These are phyloP conservation scores for Lydus trimaculatus DNA, from an alignment of 2,888 invertebrate species.

Conservation along the genomic window DNA sequence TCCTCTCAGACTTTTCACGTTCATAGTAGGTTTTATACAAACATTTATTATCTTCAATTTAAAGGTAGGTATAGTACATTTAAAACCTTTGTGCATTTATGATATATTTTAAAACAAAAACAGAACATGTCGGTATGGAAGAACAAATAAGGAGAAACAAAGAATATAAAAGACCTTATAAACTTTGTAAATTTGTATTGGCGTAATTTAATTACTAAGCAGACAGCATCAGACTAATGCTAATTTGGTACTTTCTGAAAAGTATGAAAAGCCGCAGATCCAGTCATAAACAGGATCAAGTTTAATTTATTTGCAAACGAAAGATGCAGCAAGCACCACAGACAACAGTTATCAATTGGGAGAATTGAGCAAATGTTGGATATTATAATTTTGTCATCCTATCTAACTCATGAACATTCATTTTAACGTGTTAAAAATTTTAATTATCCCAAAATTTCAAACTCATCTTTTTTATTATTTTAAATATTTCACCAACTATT, in stretches of 20 bases:
- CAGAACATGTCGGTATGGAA: constrained; percentile 19
- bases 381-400: too few species aligned
- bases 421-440: too few species aligned
- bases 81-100: neutral
- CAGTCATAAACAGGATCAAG: constrained; percentile 32
- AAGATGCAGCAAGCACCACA: constrained; percentile 10
- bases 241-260: constrained; percentile 29
- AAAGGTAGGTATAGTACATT: constrained; percentile 8
- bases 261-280: constrained; percentile 26
- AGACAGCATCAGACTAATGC: constrained; percentile 23
- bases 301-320: constrained; percentile 31
- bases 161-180: constrained; percentile 32
- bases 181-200: constrained; percentile 35
- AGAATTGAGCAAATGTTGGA: too few species aligned
- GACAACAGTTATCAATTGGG: neutral
- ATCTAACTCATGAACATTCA: neutral
- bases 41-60: constrained; percentile 19
- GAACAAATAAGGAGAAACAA: constrained; percentile 23
- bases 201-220: constrained; percentile 32
- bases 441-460: too few species aligned
- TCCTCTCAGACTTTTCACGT: constrained; percentile 35
- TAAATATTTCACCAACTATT: neutral
- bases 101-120: neutral
- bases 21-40: too few species aligned
- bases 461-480: neutral